Conservation (phyloP, 2,888 invertebrate genomes). For the Nezara viridula region DNA sequence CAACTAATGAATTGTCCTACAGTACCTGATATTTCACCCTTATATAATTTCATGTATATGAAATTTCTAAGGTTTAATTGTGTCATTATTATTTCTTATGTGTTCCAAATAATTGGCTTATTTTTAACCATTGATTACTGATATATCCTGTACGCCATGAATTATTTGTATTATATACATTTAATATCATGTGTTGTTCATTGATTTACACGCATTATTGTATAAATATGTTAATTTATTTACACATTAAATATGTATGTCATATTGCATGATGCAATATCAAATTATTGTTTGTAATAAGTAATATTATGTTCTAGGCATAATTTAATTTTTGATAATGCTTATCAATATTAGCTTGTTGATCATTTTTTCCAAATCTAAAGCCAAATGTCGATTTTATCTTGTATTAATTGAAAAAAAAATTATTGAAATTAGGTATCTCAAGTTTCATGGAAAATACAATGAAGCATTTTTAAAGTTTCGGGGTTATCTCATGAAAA, state of each 20-base stretch:
- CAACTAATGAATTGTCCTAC: neutral
- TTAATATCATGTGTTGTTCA: neutral
- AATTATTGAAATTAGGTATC: no score
- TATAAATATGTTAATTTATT: neutral
- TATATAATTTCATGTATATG: neutral
- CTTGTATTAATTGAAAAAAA: no score
- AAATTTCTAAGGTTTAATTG: neutral
- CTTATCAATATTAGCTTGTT: slow-evolving; percentile 24
- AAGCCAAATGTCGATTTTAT: no score
- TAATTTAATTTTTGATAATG: neutral
- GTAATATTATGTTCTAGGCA: neutral
- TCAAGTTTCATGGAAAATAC: no score
- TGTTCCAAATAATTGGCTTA: neutral
- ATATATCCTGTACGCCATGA: neutral
- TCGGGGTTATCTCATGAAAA: no score
- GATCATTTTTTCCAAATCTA: no score
- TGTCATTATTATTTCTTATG: neutral
- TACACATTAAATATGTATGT: neutral
- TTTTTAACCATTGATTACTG: neutral
- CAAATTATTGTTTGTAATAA: neutral
- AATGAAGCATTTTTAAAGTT: no score
- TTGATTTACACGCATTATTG: neutral
- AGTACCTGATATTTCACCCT: neutral
- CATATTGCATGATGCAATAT: neutral
- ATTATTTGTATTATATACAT: neutral